A percentile compares a stretch with the other conserved stretches of the same genome.
Evolutionary conservation across 2,113 vertebrate genomes (phyloP).

Genomic region (Muntiacus reevesi): DNA sequence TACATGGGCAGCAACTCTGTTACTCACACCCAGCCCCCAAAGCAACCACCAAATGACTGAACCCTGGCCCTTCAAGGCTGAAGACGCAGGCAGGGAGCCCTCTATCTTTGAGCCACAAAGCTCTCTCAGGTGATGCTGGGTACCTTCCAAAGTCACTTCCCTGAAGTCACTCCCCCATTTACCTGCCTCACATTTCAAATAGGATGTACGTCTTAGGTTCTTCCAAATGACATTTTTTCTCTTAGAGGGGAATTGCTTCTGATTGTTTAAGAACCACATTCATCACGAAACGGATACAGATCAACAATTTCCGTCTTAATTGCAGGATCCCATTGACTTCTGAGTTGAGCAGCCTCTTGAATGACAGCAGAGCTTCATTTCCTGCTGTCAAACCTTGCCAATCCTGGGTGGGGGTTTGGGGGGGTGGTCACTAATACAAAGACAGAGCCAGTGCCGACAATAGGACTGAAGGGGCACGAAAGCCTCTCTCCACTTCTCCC

Average conservation of each 20-base stretch:
- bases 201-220: not conserved
- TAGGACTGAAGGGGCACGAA: too few species aligned
- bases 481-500: not conserved
- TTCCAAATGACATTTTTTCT: constrained; percentile 19
- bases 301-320: not conserved
- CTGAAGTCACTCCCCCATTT: not conserved
- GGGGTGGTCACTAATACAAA: not conserved
- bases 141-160: not conserved
- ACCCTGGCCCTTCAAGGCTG: not conserved
- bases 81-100: not conserved
- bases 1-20: not conserved
- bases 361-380: not conserved
- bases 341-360: not conserved
- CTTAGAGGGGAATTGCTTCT: constrained; percentile 16
- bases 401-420: not conserved
- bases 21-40: not conserved
- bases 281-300: constrained; percentile 9
- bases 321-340: not conserved
- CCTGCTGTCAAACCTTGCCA: not conserved
- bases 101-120: not conserved
- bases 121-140: not conserved
- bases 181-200: not conserved
- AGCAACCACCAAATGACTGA: not conserved
- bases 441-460: not conserved
- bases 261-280: constrained; percentile 28